A percentile compares a stretch with the other conserved stretches of the same genome.
Evolutionary conservation across 1,140 invertebrate species (phyloP).

Genomic region (Ditylenchus dipsaci): DNA sequence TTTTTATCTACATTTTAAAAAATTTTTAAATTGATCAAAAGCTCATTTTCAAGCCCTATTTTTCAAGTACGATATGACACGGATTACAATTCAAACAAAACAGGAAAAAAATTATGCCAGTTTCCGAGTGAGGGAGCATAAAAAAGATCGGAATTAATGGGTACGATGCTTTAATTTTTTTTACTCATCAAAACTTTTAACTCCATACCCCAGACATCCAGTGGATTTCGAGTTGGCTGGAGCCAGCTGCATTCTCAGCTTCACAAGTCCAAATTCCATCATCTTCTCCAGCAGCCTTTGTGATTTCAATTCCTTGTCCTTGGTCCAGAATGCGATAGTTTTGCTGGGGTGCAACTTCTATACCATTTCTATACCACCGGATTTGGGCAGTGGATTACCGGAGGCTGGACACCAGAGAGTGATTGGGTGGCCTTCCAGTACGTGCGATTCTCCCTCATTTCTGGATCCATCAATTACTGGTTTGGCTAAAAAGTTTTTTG

Average conservation of each 20-base stretch:
- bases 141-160: too few relatives aligned
- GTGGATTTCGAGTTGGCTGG: constrained; percentile 33
- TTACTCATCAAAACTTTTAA: too few relatives aligned
- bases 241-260: constrained; percentile 54
- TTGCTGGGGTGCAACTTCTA: constrained; percentile 24
- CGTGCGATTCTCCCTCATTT: constrained; percentile 17
- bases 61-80: too few relatives aligned
- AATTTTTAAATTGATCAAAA: too few relatives aligned
- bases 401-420: constrained; percentile 60
- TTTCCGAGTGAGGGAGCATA: too few relatives aligned
- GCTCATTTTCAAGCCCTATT: too few relatives aligned
- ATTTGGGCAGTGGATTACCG: constrained; percentile 23
- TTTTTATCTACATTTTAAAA: too few relatives aligned
- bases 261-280: constrained; percentile 50
- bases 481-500: constrained; percentile 20
- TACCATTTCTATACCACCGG: constrained; percentile 39
- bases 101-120: too few relatives aligned
- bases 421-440: constrained; percentile 49
- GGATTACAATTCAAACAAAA: too few relatives aligned
- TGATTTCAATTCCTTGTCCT: constrained; percentile 48
- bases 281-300: constrained; percentile 28
- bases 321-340: constrained; percentile 42
- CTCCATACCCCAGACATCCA: constrained; percentile 46
- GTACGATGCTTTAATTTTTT: too few relatives aligned
- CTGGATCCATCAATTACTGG: constrained; percentile 28